Evolutionary conservation across 2,888 invertebrate species (phyloP).

Genomic region (Diaphora mendica): DNA sequence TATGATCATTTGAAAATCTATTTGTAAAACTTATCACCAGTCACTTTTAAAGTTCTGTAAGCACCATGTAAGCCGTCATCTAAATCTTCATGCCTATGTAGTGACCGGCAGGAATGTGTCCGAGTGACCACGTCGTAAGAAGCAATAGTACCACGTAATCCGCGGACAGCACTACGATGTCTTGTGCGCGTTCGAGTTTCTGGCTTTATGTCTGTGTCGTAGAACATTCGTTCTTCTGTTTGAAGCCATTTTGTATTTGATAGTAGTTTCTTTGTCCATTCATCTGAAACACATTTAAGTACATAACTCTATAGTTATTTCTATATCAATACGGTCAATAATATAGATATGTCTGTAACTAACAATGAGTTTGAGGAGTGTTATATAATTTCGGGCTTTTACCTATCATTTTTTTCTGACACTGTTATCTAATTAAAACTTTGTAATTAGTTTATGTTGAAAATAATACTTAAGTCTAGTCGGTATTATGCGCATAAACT

Average conservation of each 20-base stretch:
- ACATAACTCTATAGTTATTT: not conserved
- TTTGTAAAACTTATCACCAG: slow-evolving; percentile 62
- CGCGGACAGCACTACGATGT: slow-evolving; percentile 68
- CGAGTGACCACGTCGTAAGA: slow-evolving; percentile 78
- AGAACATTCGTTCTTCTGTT: slow-evolving; percentile 86
- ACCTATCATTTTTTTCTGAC: not conserved
- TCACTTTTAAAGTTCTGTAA: slow-evolving; percentile 74
- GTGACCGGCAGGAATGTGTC: slow-evolving; percentile 75
- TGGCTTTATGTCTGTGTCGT: slow-evolving; percentile 78
- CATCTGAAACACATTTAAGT: slow-evolving; percentile 72
- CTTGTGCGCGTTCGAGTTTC: slow-evolving; percentile 60
- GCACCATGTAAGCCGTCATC: slow-evolving; percentile 76
- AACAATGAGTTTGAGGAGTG: not conserved
- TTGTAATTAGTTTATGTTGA: too few relatives aligned
- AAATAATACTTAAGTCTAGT: too few relatives aligned
- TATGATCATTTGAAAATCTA: slow-evolving; percentile 31
- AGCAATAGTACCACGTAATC: slow-evolving; percentile 62
- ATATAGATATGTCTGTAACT: not conserved
- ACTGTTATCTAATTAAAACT: not conserved
- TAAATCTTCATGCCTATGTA: slow-evolving; percentile 70
- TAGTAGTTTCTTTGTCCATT: slow-evolving; percentile 90
- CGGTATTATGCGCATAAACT: too few relatives aligned
- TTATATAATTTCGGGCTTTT: not conserved
- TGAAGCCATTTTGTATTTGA: slow-evolving; percentile 90
- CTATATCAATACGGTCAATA: not conserved